Evolutionary conservation across 2,888 invertebrate genomes (phyloP).

Genomic region (Tetranychus truncatus): DNA sequence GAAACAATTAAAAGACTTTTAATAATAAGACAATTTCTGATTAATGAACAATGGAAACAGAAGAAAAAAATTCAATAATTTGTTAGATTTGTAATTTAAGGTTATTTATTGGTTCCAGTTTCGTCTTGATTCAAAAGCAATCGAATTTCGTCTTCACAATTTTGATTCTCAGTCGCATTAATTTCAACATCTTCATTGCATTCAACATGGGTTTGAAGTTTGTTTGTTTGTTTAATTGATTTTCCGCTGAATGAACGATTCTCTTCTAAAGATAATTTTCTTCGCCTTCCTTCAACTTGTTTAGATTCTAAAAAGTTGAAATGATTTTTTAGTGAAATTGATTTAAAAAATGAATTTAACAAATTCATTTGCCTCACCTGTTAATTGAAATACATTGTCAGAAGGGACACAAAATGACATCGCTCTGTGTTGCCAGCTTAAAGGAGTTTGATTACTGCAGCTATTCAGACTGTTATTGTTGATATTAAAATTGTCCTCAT

Average conservation of each 20-base stretch:
- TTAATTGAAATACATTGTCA: background rate
- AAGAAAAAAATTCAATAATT: no score
- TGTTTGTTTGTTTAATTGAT: background rate
- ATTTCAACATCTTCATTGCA: background rate
- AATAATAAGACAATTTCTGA: no score
- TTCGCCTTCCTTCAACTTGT: background rate
- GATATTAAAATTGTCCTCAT: background rate
- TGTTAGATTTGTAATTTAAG: no score
- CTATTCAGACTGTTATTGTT: background rate
- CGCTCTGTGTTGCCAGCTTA: background rate
- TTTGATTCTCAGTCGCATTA: background rate
- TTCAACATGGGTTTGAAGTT: background rate
- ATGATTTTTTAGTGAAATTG: background rate
- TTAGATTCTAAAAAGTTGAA: background rate
- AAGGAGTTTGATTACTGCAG: background rate
- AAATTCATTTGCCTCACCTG: background rate
- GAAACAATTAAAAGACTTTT: no score
- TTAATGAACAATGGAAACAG: no score
- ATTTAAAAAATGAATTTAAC: background rate
- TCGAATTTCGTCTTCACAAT: background rate
- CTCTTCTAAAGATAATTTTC: background rate
- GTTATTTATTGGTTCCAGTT: background rate
- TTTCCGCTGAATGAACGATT: background rate
- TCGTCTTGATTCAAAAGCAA: background rate
- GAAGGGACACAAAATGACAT: background rate